A percentile compares a stretch with the other conserved stretches of the same genome.
Evolutionary conservation across 1,140 invertebrate species (phyloP).

Genomic region (Eulimnadia texana): DNA sequence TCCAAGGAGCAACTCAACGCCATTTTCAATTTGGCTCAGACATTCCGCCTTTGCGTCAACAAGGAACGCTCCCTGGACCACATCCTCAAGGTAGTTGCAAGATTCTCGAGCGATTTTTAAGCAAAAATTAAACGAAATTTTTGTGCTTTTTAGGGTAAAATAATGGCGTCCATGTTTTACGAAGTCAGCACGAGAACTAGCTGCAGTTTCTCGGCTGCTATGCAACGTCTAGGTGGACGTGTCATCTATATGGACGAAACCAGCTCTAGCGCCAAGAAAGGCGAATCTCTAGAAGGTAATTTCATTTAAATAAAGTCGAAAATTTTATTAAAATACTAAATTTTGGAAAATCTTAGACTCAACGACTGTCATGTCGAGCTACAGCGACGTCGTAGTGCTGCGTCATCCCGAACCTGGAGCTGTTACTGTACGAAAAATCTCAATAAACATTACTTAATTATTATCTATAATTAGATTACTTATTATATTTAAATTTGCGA

Average conservation of each 20-base stretch:
- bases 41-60: conserved; percentile 59
- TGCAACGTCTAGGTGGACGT: conserved; percentile 83
- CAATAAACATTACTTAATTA: conserved; percentile 7
- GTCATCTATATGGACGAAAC: conserved; percentile 78
- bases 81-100: conserved; percentile 49
- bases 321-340: conserved; percentile 2
- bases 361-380: conserved; percentile 67
- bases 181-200: conserved; percentile 92
- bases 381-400: conserved; percentile 82
- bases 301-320: background rate
- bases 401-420: conserved; percentile 88
- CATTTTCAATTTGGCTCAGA: conserved; percentile 85
- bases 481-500: background rate
- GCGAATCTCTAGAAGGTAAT: conserved; percentile 76
- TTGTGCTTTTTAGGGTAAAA: conserved; percentile 51
- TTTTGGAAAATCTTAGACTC: conserved; percentile 43
- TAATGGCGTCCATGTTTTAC: conserved; percentile 93
- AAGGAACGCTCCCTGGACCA: conserved; percentile 75
- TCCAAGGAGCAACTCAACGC: conserved; percentile 80
- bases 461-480: background rate
- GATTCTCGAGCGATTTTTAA: background rate
- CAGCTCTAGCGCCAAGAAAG: conserved; percentile 89
- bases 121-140: background rate
- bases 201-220: conserved; percentile 89
- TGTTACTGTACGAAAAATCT: conserved; percentile 50